phyloP scores from a whole-genome alignment of 2,888 invertebrate genomes.

The Oscheius sp. region DNA sequence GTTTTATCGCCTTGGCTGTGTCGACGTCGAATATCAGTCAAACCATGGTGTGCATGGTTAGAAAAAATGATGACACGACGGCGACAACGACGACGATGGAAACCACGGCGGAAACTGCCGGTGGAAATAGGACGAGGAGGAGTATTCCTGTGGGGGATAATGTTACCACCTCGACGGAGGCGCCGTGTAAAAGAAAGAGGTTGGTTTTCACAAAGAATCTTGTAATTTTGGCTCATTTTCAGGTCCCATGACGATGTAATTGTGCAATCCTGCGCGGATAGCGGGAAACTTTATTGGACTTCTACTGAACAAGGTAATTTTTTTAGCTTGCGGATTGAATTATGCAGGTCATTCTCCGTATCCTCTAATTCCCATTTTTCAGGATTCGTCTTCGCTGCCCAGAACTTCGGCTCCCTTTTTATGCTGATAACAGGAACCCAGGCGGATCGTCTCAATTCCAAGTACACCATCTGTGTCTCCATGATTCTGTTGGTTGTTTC shows the following conservation, averaged over 20 bases:
- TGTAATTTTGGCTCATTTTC: not conserved
- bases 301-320: slow-evolving; percentile 65
- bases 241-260: slow-evolving; percentile 44
- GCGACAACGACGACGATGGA: too few relatives aligned
- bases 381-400: slow-evolving; percentile 71
- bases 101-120: too few relatives aligned
- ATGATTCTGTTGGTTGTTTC: slow-evolving; percentile 63
- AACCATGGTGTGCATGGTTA: slow-evolving; percentile 68
- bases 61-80: slow-evolving; percentile 36
- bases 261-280: slow-evolving; percentile 57
- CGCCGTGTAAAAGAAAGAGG: slow-evolving; percentile 24
- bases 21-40: slow-evolving; percentile 56
- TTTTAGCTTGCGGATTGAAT: not conserved
- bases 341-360: too few relatives aligned
- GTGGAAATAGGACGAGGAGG: slow-evolving; percentile 30
- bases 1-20: slow-evolving; percentile 65
- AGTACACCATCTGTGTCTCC: slow-evolving; percentile 67
- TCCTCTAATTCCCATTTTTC: not conserved
- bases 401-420: slow-evolving; percentile 69
- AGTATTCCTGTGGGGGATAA: slow-evolving; percentile 6
- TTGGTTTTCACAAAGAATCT: not conserved
- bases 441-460: slow-evolving; percentile 68
- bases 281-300: slow-evolving; percentile 61
- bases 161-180: not conserved
- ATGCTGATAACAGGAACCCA: slow-evolving; percentile 69